Evolutionary conservation across 2,888 invertebrate genomes (phyloP), one percentile per base, ranked within the genome.

Genomic region (Spodoptera exigua): DNA sequence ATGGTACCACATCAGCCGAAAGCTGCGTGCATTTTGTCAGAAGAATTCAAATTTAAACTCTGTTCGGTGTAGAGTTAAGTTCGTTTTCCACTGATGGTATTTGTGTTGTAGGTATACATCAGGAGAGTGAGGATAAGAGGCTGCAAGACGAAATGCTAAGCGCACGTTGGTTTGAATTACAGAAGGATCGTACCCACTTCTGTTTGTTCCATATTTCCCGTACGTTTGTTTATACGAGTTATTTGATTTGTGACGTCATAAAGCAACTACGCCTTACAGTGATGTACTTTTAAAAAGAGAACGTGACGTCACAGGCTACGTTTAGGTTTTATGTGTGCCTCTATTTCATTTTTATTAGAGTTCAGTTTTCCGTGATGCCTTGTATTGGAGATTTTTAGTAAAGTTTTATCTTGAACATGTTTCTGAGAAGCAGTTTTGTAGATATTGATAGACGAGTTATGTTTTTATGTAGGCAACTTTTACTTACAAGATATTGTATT

Each of bases 241-340:
- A 79, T 81, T 81, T 80, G 75, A 78, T 79, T 78, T 73, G 75
- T 70, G 64, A 67, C 67, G 69, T 69, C 75, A 78, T 71, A 78
- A 62, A 74, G 43, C 21, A 18, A 47, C 45, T 56, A 70, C 43
- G 45, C 39, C 43, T 52, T 69, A 54, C 56, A 48, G 53, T 58
- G 68, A 74, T 58, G 75, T 61, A 48, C 47, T 55, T 77, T 70
- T 70, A 70, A 70, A 58, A 41, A 52, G 35, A 3, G 43, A 58
- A 51, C 51, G 74, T 64, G 54, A 68, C 45, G 45, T 54, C 41
- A 27, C 18, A 3, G 11, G 2, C 34, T 44, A 17, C 49, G 43
- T 57, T 62, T 56, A 47, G 41, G 14, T 64, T 62, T 74, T 59
- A 61, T 64, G 47, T 56, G 45, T 47, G 10, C 43, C 32, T 54